These are phyloP conservation scores for Ips nitidus DNA, from an alignment of 1,140 invertebrate genomes.

Conservation along the genomic window DNA sequence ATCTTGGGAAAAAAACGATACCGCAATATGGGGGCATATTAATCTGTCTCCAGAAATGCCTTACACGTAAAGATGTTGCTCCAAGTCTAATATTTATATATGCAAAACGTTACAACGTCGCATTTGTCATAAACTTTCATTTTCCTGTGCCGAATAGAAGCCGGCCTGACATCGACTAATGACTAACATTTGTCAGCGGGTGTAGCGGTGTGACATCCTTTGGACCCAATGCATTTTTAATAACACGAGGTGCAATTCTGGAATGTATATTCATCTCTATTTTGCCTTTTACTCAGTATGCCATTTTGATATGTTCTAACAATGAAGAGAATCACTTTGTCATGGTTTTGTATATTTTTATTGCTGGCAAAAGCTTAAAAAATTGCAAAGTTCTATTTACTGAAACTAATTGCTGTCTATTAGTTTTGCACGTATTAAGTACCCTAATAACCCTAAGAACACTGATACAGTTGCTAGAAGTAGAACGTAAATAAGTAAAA, in stretches of 20 bases:
- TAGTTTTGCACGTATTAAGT: too few species aligned
- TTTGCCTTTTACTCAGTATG: not conserved
- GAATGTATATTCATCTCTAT: conserved; percentile 15
- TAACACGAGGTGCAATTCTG: conserved; percentile 25
- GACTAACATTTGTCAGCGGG: conserved; percentile 42
- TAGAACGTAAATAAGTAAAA: too few species aligned
- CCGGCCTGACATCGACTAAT: conserved; percentile 44
- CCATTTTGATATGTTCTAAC: too few species aligned
- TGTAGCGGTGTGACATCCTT: conserved; percentile 40
- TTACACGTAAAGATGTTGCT: conserved; percentile 45
- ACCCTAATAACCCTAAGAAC: too few species aligned
- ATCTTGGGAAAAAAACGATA: not conserved
- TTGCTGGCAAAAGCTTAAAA: too few species aligned
- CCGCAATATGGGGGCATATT: conserved; percentile 28
- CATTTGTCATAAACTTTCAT: conserved; percentile 49
- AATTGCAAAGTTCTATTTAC: too few species aligned
- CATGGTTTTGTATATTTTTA: too few species aligned
- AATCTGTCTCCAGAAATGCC: conserved; percentile 39
- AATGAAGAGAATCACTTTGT: too few species aligned
- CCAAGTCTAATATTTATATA: conserved; percentile 48
- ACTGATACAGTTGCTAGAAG: too few species aligned
- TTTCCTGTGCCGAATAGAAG: conserved; percentile 46
- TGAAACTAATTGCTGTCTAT: too few species aligned
- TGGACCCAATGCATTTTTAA: conserved; percentile 42
- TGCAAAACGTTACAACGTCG: conserved; percentile 47